Evolutionary conservation across 2,113 vertebrate species (phyloP), one percentile per base, ranked within the genome.

Genomic region (Alces alces): DNA sequence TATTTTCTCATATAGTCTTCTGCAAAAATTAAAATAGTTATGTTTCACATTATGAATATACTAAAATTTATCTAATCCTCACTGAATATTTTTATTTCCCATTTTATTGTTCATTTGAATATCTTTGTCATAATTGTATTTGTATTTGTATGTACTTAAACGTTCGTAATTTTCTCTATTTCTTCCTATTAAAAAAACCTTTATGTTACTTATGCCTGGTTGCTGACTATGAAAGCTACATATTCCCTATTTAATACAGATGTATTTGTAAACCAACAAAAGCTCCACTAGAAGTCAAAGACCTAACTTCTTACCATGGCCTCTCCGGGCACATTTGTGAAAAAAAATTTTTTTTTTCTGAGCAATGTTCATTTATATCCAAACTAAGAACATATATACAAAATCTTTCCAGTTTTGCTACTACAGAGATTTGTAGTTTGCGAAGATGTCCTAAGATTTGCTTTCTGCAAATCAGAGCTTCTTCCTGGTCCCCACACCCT

Each of bases 51-150:
- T 55, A 86, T 58, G 6, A 76, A 54, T 57, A 43, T 82, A n/a
- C 60, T 93, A 54, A 96, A 76, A 78, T 91, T 82, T 78, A 33
- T 55, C 70, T 89, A 45, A 78, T 57, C 28, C 19, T 58, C 87
- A 23, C 25, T 84, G 13, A 66, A 84, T 87, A 79, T 33, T 95
- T 82, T 95, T 82, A 33, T 76, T 90, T 96, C 14, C 17, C 30
- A 89, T 93, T 93, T 88, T 50, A 58, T 64, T 95, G 50, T 12
- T 86, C 27, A 91, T 91, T 90, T 86, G 90, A 89, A 61, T 92
- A 93, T 86, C 16, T 58, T 64, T 55, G 28, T 33, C 47, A 86
- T 95, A 89, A 80, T 57, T 88, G 28, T 85, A n/a, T 61, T 60
- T 94, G 82, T 47, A 73, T 84, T 93, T 93, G 33, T 89, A 17